A percentile compares a stretch with the other conserved stretches of the same genome.
phyloP scores from a whole-genome alignment of 2,113 vertebrate genomes.

The Donacobius atricapilla region DNA sequence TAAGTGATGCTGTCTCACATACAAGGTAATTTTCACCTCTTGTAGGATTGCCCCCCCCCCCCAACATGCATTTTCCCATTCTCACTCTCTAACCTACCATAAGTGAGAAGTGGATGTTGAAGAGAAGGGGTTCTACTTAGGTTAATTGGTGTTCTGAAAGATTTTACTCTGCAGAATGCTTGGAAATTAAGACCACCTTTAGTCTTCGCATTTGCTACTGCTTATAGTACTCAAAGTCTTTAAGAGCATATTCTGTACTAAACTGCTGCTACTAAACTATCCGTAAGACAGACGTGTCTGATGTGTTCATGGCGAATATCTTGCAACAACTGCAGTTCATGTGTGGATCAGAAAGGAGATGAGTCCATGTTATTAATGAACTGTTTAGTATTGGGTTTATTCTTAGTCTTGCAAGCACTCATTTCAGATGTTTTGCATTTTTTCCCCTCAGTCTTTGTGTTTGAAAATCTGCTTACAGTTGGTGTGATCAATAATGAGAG shows the following conservation, averaged over 20 bases:
- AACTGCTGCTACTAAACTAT: neutral
- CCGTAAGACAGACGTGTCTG: fast-evolving
- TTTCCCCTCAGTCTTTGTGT: neutral
- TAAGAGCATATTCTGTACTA: neutral
- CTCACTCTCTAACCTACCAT: neutral
- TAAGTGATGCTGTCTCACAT: conserved; percentile 84
- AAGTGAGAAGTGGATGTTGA: neutral
- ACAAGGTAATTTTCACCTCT: conserved; percentile 79
- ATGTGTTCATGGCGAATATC: neutral
- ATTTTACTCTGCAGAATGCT: neutral
- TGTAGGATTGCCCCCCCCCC: neutral
- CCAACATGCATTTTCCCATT: neutral
- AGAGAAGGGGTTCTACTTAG: neutral
- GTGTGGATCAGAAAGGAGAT: neutral
- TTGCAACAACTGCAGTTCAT: neutral
- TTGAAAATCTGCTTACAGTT: neutral
- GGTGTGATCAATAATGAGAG: neutral
- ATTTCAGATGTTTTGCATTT: neutral
- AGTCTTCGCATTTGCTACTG: neutral
- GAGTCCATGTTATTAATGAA: neutral
- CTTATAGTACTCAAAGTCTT: neutral
- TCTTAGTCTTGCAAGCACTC: neutral
- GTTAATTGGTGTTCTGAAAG: neutral
- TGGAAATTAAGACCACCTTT: neutral
- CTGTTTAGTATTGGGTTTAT: neutral